Evolutionary conservation across 2,888 invertebrate species (phyloP), one percentile per base, ranked within the genome.

Genomic region (Orgyia antiqua): DNA sequence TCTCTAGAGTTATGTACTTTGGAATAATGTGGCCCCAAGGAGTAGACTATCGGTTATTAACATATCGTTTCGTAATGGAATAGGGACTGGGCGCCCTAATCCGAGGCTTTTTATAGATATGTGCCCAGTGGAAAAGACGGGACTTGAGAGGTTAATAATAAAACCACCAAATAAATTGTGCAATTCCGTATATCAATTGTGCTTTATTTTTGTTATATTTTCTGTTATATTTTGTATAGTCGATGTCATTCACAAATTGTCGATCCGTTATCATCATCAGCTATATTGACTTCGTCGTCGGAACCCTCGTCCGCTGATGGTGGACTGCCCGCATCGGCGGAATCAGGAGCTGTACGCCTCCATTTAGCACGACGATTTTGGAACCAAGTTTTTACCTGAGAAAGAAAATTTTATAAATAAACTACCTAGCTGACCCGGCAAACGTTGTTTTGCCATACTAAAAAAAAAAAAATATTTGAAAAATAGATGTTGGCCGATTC

Each of bases 331-430:
- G 83, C 70, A 36, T 82, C 88, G 36, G 68, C 88, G 33, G 69
- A 72, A 54, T 68, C 78, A 11, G 74, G 88, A 29, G 72, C 79
- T 0, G 75, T 72, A 13, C 93, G 79, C 8, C 94, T 87, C 93
- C 93, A 94, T 74, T 93, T 93, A 7, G 93, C 93, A 20, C 93
- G 88, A 1, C 93, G 84, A 65, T 93, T 93, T 74, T 93, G 93
- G 67, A 93, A 93, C 93, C 93, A 93, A 0, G 94, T 94, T 70
- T 93, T 93, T 6, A 93, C 92, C 90, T 93, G 78, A 15, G 42
- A 12, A 4, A 13, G 3, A 2, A 5, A 18, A 0, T 4, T 15
- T 15, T n/a, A n/a, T n/a, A n/a, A n/a, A n/a, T n/a, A n/a, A n/a
- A n/a, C n/a, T n/a, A n/a, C n/a, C n/a, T n/a, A n/a, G n/a, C n/a